A percentile compares a stretch with the other conserved stretches of the same genome.
phyloP scores from a whole-genome alignment of 1,140 invertebrate species.

The Plectus sambesii region DNA sequence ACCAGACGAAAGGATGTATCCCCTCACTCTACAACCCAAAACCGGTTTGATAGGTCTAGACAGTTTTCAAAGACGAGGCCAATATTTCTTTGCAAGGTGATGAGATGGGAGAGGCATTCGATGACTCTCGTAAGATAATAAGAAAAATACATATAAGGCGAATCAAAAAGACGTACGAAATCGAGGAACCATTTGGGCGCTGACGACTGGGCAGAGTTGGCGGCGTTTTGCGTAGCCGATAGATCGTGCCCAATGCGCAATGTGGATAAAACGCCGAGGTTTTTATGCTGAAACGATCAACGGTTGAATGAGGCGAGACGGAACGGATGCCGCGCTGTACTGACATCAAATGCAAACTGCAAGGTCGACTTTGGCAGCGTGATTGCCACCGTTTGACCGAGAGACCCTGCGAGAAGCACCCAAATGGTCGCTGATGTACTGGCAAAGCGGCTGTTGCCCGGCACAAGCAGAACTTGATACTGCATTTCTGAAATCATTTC shows the following conservation, averaged over 20 bases:
- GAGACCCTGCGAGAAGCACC: slow-evolving; percentile 77
- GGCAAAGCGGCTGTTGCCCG: slow-evolving; percentile 68
- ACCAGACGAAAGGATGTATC: too few species aligned
- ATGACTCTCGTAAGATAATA: too few species aligned
- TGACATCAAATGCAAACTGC: slow-evolving; percentile 81
- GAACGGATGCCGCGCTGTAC: slow-evolving; percentile 32
- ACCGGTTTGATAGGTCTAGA: too few species aligned
- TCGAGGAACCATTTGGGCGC: slow-evolving; percentile 91
- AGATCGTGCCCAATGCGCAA: slow-evolving; percentile 81
- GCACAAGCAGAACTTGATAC: slow-evolving; percentile 81
- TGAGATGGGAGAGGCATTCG: too few species aligned
- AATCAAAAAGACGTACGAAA: slow-evolving; percentile 54
- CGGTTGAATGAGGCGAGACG: slow-evolving; percentile 21
- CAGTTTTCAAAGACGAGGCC: too few species aligned
- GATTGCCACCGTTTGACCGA: slow-evolving; percentile 74
- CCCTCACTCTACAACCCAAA: too few species aligned
- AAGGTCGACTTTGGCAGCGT: slow-evolving; percentile 69
- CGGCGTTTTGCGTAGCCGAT: slow-evolving; percentile 64
- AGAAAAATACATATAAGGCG: slow-evolving; percentile 1
- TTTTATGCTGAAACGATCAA: slow-evolving; percentile 64
- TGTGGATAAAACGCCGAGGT: slow-evolving; percentile 85
- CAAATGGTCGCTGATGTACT: slow-evolving; percentile 58
- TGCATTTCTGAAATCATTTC: slow-evolving; percentile 61
- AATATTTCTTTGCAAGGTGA: too few species aligned
- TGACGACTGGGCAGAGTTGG: too few species aligned